Percentiles rank a stretch among this genome's conserved stretches.
Evolutionary conservation across 1,140 invertebrate species (phyloP).

Genomic region (Tetraneura akinire): DNA sequence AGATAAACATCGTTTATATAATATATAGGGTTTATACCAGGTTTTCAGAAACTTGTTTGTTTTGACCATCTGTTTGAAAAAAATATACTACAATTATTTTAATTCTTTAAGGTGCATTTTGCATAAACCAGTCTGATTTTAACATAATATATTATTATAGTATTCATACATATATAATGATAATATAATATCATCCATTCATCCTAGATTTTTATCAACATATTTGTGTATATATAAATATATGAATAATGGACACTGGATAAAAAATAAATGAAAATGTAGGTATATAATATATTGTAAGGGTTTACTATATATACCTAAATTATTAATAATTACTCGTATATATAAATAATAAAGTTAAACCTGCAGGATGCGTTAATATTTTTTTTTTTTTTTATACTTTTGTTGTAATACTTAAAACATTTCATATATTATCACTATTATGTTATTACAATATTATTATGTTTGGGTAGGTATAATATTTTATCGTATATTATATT

Average conservation of each 20-base stretch:
- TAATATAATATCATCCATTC: too few species aligned
- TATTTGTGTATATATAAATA: too few species aligned
- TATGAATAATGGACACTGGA: too few species aligned
- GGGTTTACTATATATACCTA: too few species aligned
- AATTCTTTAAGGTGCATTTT: conserved; percentile 34
- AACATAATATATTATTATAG: neutral
- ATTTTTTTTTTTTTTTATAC: neutral
- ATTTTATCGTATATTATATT: too few species aligned
- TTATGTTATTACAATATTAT: neutral
- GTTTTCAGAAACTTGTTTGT: conserved; percentile 49
- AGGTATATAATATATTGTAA: too few species aligned
- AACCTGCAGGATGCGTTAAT: neutral
- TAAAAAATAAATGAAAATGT: too few species aligned
- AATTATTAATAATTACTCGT: too few species aligned
- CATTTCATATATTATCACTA: neutral
- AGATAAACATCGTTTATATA: conserved; percentile 47
- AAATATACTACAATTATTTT: conserved; percentile 39
- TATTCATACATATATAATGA: neutral
- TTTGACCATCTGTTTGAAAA: conserved; percentile 48
- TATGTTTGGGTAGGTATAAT: neutral
- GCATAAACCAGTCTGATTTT: conserved; percentile 32
- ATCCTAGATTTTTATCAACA: too few species aligned
- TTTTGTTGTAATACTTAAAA: neutral
- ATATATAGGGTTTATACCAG: conserved; percentile 5
- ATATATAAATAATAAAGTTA: too few species aligned